phyloP scores from a whole-genome alignment of 2,888 invertebrate species.

The Tolmerus cingulatus region DNA sequence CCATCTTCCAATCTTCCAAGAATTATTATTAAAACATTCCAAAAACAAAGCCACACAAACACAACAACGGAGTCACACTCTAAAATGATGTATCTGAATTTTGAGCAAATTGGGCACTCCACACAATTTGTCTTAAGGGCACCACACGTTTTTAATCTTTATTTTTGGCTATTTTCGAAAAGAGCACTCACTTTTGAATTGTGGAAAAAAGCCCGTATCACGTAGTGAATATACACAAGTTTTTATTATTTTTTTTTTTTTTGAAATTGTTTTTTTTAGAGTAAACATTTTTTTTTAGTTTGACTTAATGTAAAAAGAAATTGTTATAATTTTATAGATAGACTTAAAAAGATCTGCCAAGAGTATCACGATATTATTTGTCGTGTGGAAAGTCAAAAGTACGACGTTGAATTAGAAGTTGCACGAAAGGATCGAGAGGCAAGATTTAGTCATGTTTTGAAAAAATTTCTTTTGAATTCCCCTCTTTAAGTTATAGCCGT shows the following conservation, averaged over 20 bases:
- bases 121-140: conserved; percentile 10
- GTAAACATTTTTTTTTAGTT: background rate
- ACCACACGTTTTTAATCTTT: background rate
- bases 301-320: background rate
- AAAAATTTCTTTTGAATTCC: conserved; percentile 21
- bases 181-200: background rate
- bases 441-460: conserved; percentile 60
- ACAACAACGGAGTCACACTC: background rate
- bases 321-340: conserved; percentile 54
- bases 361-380: conserved; percentile 61
- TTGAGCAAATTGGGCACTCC: background rate
- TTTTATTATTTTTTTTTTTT: background rate
- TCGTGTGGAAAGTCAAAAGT: conserved; percentile 74
- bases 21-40: conserved; percentile 24
- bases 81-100: background rate
- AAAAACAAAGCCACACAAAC: background rate
- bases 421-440: conserved; percentile 96
- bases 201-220: background rate
- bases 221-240: background rate
- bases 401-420: conserved; percentile 97
- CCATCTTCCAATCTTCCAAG: background rate
- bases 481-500: background rate
- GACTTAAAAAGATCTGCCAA: conserved; percentile 59
- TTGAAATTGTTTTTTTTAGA: background rate
- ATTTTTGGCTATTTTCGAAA: background rate